A percentile compares a stretch with the other conserved stretches of the same genome.
phyloP scores from a whole-genome alignment of 2,888 invertebrate species.

The Caenorhabditis zanzibari region DNA sequence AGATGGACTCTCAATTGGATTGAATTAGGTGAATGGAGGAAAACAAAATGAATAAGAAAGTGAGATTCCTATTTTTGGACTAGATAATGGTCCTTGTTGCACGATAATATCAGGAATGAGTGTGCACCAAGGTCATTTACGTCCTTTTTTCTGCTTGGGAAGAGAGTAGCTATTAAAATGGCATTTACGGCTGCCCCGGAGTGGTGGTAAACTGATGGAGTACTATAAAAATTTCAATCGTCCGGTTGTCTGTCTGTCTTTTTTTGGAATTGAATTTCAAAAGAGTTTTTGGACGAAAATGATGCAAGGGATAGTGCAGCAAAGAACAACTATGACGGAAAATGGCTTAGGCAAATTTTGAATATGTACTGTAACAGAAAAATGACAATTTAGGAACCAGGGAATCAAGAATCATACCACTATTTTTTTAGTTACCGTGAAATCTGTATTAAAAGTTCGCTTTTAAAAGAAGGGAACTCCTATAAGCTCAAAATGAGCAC shows the following conservation, averaged over 20 bases:
- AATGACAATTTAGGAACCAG: background rate
- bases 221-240: constrained; percentile 55
- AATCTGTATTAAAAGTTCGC: too few relatives aligned
- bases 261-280: constrained; percentile 43
- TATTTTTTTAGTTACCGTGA: too few relatives aligned
- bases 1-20: constrained; percentile 19
- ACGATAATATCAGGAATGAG: constrained; percentile 42
- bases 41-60: background rate
- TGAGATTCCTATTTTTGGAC: constrained; percentile 6
- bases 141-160: background rate
- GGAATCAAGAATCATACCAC: background rate
- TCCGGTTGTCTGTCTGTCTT: constrained; percentile 43
- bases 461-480: too few relatives aligned
- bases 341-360: background rate
- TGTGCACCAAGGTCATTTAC: constrained; percentile 46
- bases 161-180: constrained; percentile 57
- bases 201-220: constrained; percentile 19
- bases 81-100: constrained; percentile 10
- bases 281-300: constrained; percentile 11
- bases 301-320: constrained; percentile 33
- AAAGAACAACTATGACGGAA: constrained; percentile 18
- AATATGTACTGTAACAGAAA: background rate
- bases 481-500: too few relatives aligned
- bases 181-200: constrained; percentile 35
- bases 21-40: constrained; percentile 18